A percentile compares a stretch with the other conserved stretches of the same genome.
Evolutionary conservation across 2,113 vertebrate species (phyloP).

Genomic region (Trogon melanurus): DNA sequence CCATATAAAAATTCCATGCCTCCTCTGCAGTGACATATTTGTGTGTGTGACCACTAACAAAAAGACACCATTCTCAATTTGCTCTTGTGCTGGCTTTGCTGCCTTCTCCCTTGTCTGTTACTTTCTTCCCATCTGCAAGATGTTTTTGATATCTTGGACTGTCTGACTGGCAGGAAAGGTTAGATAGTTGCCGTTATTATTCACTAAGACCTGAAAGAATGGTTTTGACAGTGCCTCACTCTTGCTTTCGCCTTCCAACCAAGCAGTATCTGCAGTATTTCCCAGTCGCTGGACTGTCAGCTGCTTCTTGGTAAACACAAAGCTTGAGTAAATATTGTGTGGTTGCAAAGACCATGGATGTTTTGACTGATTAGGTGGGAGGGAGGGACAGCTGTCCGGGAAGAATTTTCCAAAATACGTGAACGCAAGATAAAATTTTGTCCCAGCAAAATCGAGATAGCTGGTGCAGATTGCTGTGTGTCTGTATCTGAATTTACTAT

Average conservation of each 20-base stretch:
- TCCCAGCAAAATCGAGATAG: neutral
- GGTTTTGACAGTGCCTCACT: neutral
- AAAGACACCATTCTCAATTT: neutral
- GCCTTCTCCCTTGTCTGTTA: neutral
- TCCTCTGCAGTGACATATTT: neutral
- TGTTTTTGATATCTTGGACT: neutral
- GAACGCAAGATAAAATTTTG: neutral
- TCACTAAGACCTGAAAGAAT: neutral
- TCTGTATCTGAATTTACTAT: neutral
- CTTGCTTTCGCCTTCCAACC: neutral
- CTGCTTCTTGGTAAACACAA: neutral
- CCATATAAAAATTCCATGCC: neutral
- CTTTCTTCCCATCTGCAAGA: neutral
- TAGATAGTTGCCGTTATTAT: neutral
- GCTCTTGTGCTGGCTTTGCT: neutral
- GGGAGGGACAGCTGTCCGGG: neutral
- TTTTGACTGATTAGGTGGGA: conserved; percentile 8
- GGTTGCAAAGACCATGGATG: neutral
- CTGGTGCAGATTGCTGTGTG: neutral
- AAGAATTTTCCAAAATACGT: neutral
- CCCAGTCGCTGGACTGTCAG: neutral
- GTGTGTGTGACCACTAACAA: neutral
- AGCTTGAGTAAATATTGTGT: conserved; percentile 1
- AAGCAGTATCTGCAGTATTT: neutral
- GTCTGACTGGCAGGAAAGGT: neutral